A percentile compares a stretch with the other conserved stretches of the same genome.
Conservation (phyloP, 2,888 invertebrate genomes). For the Oscheius sp. region DNA sequence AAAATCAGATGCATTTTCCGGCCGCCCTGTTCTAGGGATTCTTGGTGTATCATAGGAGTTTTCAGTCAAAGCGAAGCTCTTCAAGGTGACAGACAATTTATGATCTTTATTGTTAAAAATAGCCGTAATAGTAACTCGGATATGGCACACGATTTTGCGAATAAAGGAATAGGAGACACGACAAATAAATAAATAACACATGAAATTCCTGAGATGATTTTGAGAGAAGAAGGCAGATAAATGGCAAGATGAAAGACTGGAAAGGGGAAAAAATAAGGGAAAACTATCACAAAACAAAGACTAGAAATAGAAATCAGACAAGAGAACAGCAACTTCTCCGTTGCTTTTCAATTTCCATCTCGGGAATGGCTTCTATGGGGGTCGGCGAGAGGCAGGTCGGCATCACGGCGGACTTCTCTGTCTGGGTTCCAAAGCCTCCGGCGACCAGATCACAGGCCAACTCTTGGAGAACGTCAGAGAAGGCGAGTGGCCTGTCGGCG, state of each 20-base stretch:
- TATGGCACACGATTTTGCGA: slow-evolving; percentile 27
- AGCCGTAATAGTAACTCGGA: slow-evolving; percentile 32
- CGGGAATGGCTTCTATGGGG: slow-evolving; percentile 5
- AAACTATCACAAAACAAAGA: slow-evolving; percentile 2
- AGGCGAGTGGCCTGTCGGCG: slow-evolving; percentile 35
- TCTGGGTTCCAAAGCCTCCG: slow-evolving; percentile 8
- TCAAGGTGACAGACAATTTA: not conserved
- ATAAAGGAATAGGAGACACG: not conserved
- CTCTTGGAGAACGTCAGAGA: slow-evolving; percentile 30
- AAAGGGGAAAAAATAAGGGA: not conserved
- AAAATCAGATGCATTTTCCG: too few species aligned
- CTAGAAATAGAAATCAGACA: not conserved
- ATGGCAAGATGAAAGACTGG: slow-evolving; percentile 17
- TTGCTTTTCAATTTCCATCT: slow-evolving; percentile 21
- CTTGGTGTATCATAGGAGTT: too few species aligned
- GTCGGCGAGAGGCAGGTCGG: slow-evolving; percentile 25
- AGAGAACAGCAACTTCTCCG: slow-evolving; percentile 22
- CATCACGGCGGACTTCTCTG: slow-evolving; percentile 6
- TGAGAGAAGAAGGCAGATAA: slow-evolving; percentile 7
- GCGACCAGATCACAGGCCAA: slow-evolving; percentile 28
- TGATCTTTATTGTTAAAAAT: slow-evolving; percentile 3
- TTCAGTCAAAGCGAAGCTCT: too few species aligned
- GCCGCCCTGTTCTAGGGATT: too few species aligned
- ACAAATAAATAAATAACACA: not conserved
- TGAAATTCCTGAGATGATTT: slow-evolving; percentile 18